A percentile compares a stretch with the other conserved stretches of the same genome.
These are phyloP conservation scores for Poicephalus gulielmi DNA, from an alignment of 2,113 vertebrate genomes.

Conservation along the genomic window DNA sequence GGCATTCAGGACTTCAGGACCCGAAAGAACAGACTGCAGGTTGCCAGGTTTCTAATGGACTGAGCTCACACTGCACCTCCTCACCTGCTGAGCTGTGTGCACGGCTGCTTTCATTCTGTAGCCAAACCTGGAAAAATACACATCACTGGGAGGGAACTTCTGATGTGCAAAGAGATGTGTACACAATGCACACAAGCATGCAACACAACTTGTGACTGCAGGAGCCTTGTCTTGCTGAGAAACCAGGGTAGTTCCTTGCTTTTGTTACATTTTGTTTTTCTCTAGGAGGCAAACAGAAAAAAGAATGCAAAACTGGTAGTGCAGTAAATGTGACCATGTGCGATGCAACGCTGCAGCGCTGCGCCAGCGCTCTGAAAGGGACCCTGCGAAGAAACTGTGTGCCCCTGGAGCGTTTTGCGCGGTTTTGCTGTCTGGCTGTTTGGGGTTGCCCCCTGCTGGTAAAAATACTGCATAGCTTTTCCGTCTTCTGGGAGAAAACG, in stretches of 20 bases:
- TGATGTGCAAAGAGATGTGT: background rate
- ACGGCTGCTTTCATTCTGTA: background rate
- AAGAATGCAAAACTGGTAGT: background rate
- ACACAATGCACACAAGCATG: rapidly evolving
- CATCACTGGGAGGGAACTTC: background rate
- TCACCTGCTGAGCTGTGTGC: background rate
- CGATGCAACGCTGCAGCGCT: background rate
- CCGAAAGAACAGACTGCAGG: background rate
- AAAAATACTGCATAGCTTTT: background rate
- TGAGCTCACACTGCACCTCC: background rate
- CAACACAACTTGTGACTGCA: background rate
- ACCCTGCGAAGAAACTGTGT: background rate
- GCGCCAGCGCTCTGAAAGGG: background rate
- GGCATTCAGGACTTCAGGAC: rapidly evolving
- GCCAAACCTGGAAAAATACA: rapidly evolving
- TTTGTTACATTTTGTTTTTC: background rate
- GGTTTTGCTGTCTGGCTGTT: background rate
- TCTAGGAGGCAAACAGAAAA: background rate
- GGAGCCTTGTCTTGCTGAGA: background rate
- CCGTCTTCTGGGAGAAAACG: rapidly evolving
- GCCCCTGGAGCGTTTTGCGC: background rate
- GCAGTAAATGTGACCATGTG: background rate
- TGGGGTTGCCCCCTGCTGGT: constrained; percentile 65
- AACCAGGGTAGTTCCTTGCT: rapidly evolving
- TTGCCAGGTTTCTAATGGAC: background rate